Conservation (phyloP, 2,888 invertebrate genomes). For the Parnassius smintheus region DNA sequence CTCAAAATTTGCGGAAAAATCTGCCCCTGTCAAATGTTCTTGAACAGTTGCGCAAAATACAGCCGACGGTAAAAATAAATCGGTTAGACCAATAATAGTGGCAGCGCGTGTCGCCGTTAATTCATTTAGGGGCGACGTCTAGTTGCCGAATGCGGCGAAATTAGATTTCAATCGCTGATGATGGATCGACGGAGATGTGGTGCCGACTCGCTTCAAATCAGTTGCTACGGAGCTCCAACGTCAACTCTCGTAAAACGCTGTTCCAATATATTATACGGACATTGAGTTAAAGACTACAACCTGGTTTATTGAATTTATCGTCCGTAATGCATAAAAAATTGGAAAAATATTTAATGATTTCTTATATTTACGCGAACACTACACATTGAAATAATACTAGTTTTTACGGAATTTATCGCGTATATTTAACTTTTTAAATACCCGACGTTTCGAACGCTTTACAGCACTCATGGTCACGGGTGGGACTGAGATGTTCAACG, state of each 20-base stretch:
- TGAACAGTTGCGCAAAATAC: constrained; percentile 21
- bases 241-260: background rate
- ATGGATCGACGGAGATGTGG: constrained; percentile 55
- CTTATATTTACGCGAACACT: no score
- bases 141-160: constrained; percentile 61
- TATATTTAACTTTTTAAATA: no score
- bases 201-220: constrained; percentile 46
- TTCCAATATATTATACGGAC: background rate
- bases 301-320: no score
- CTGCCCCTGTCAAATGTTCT: background rate
- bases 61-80: constrained; percentile 50
- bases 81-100: constrained; percentile 49
- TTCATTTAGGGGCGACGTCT: constrained; percentile 61
- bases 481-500: no score
- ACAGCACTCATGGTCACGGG: no score
- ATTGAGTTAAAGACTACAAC: background rate
- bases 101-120: constrained; percentile 56
- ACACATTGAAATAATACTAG: no score
- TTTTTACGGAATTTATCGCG: no score
- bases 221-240: constrained; percentile 26
- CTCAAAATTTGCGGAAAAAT: background rate
- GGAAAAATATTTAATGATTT: no score
- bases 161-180: constrained; percentile 74
- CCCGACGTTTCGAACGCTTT: no score
- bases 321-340: no score